phyloP scores from a whole-genome alignment of 30 jellyfish, hydroid and myxozoan genomes.

The Hydra vulgaris region DNA sequence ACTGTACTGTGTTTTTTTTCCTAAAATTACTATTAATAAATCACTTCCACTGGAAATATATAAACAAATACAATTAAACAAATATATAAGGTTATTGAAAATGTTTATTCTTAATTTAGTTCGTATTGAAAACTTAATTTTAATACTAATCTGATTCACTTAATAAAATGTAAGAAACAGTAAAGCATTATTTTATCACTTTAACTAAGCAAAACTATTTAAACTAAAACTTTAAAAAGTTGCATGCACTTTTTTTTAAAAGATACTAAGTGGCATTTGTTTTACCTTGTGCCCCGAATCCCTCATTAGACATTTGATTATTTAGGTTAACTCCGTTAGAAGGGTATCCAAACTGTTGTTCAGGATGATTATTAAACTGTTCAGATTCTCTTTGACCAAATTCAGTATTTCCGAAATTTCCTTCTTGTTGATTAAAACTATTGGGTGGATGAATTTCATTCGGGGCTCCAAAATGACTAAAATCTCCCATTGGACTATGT shows the following conservation, averaged over 20 bases:
- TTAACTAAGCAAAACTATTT: too few relatives aligned
- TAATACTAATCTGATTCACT: too few relatives aligned
- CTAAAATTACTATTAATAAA: too few relatives aligned
- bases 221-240: background rate
- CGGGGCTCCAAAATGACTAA: slow-evolving; percentile 13
- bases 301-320: background rate
- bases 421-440: background rate
- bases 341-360: background rate
- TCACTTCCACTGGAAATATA: too few relatives aligned
- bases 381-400: background rate
- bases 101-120: too few relatives aligned
- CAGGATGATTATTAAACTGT: background rate
- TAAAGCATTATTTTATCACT: too few relatives aligned
- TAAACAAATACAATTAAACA: too few relatives aligned
- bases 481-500: slow-evolving; percentile 31
- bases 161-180: too few relatives aligned
- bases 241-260: background rate
- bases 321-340: background rate
- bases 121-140: too few relatives aligned
- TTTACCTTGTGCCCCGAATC: background rate
- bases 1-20: too few relatives aligned
- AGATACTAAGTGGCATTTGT: background rate
- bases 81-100: too few relatives aligned
- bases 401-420: background rate
- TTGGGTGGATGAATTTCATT: background rate